Evolutionary conservation across 2,113 vertebrate genomes (phyloP).

Genomic region (Stigmatopora nigra): DNA sequence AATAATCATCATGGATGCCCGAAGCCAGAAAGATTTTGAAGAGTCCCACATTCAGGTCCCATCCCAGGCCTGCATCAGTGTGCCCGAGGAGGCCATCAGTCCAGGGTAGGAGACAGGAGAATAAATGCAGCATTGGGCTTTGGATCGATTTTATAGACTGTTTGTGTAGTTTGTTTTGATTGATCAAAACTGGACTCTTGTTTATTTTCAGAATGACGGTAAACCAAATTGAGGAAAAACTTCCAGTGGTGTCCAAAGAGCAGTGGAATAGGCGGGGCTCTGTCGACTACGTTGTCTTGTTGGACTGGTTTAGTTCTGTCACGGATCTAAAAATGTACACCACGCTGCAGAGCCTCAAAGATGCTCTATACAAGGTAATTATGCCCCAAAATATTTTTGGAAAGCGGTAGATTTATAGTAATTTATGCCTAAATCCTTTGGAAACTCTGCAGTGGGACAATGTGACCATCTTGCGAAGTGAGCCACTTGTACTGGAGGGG

Average conservation of each 20-base stretch:
- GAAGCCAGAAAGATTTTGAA: conserved; percentile 76
- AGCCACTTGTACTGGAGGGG: conserved; percentile 89
- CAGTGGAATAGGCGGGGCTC: conserved; percentile 79
- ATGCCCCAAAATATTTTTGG: neutral
- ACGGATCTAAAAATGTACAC: conserved; percentile 82
- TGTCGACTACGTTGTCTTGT: conserved; percentile 83
- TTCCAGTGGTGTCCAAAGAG: conserved; percentile 80
- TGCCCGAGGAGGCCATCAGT: conserved; percentile 87
- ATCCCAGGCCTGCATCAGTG: conserved; percentile 70
- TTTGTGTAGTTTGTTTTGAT: neutral
- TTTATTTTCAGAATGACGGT: conserved; percentile 80
- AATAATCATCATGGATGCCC: conserved; percentile 89
- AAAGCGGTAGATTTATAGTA: neutral
- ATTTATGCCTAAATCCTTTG: conserved; percentile 5
- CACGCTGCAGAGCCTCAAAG: conserved; percentile 90
- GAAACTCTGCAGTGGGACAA: conserved; percentile 86
- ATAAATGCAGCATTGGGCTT: neutral
- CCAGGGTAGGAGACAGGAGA: conserved; percentile 74
- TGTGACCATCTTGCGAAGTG: conserved; percentile 79
- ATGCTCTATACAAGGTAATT: conserved; percentile 89
- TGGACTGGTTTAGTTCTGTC: conserved; percentile 92
- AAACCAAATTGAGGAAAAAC: conserved; percentile 81
- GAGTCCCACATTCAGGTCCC: conserved; percentile 83
- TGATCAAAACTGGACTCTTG: neutral
- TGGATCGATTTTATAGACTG: neutral